Percentiles rank a stretch among this genome's conserved stretches.
Evolutionary conservation across 2,113 vertebrate genomes (phyloP).

Genomic region (Chionomys nivalis): DNA sequence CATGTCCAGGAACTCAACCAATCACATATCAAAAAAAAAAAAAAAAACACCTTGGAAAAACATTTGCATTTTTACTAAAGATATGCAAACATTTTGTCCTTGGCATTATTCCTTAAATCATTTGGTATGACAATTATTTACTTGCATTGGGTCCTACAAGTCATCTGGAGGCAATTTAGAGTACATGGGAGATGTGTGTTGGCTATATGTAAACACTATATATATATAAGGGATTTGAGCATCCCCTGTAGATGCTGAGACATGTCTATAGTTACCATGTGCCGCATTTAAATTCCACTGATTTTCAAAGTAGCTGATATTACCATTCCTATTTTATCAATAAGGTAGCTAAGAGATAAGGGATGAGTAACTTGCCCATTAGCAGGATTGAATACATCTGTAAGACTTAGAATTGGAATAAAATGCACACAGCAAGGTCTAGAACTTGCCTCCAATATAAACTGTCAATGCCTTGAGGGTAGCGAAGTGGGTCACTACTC

Average conservation of each 20-base stretch:
- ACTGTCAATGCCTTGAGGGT: neutral
- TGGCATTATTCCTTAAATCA: neutral
- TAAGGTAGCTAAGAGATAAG: neutral
- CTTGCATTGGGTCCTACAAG: neutral
- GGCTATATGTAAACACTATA: neutral
- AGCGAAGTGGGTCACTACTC: neutral
- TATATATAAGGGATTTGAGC: neutral
- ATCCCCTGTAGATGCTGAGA: neutral
- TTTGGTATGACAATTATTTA: neutral
- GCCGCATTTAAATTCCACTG: neutral
- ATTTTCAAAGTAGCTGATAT: neutral
- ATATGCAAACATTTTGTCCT: neutral
- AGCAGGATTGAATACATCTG: neutral
- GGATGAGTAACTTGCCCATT: neutral
- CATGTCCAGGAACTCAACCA: neutral
- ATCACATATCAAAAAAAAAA: neutral
- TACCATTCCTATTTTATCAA: neutral
- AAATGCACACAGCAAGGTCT: neutral
- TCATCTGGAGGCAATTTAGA: neutral
- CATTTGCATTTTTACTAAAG: neutral
- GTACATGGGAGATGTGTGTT: neutral
- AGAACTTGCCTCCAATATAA: neutral
- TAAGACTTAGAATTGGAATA: neutral
- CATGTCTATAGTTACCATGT: neutral
- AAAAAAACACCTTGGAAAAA: neutral